These are phyloP conservation scores for Malurus elegans DNA, from an alignment of 2,113 vertebrate genomes.

Conservation along the genomic window DNA sequence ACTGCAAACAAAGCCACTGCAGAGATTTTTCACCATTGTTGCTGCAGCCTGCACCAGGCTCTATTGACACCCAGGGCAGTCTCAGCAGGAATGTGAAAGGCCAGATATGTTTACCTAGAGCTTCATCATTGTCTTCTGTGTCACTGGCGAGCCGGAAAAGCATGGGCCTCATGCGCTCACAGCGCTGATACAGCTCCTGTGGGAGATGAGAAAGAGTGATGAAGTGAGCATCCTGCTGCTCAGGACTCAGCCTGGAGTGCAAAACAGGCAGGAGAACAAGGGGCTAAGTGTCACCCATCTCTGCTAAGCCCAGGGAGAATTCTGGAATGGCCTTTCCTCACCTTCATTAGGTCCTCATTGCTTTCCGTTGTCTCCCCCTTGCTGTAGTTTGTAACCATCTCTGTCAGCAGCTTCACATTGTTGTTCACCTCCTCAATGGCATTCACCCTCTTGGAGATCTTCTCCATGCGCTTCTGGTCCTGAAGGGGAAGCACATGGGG, in stretches of 20 bases:
- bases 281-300: not conserved
- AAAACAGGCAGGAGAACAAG: not conserved
- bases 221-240: not conserved
- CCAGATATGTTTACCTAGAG: constrained; percentile 78
- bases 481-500: not conserved
- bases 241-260: not conserved
- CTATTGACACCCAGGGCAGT: not conserved
- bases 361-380: constrained; percentile 78
- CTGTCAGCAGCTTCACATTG: constrained; percentile 89
- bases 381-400: constrained; percentile 89
- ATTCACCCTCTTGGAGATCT: constrained; percentile 93
- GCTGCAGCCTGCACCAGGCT: not conserved
- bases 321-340: constrained; percentile 24
- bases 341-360: constrained; percentile 95
- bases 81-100: not conserved
- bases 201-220: not conserved
- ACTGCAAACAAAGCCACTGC: not conserved
- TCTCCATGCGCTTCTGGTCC: constrained; percentile 98
- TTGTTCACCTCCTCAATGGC: constrained; percentile 96
- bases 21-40: not conserved
- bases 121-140: constrained; percentile 97
- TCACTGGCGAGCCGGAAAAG: constrained; percentile 94
- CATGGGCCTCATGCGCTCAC: constrained; percentile 96
- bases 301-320: not conserved
- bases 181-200: constrained; percentile 94